phyloP scores from a whole-genome alignment of 2,888 invertebrate genomes.

The Cacoxenus indagator region DNA sequence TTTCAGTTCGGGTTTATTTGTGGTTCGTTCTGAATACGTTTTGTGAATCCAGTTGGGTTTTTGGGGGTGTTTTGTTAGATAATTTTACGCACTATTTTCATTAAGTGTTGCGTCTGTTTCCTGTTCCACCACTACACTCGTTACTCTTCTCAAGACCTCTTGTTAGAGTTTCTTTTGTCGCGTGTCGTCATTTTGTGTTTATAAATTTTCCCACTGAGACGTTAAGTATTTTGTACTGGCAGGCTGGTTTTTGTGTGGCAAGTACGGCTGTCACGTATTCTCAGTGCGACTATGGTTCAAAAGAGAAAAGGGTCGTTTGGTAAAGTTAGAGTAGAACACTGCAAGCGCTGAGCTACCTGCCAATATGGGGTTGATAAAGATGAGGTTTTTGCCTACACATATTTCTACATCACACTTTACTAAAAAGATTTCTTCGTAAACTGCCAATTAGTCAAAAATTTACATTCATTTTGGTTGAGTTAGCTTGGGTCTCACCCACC shows the following conservation, averaged over 20 bases:
- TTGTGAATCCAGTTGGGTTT: neutral
- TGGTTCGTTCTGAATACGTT: neutral
- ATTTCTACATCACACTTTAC: neutral
- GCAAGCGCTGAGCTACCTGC: neutral
- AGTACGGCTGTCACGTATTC: no score
- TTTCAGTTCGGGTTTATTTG: no score
- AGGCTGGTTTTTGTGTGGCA: neutral
- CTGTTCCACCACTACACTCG: neutral
- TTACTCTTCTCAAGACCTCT: no score
- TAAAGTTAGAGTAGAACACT: neutral
- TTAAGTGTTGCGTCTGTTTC: slow-evolving; percentile 8
- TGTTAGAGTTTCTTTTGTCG: slow-evolving; percentile 3
- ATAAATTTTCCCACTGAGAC: slow-evolving; percentile 14
- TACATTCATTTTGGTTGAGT: neutral
- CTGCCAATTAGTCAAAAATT: neutral
- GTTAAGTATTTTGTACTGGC: neutral
- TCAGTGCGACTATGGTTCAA: neutral
- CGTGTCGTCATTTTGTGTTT: slow-evolving; percentile 11
- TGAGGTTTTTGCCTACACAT: neutral
- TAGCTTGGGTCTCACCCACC: neutral
- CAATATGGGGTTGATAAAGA: neutral
- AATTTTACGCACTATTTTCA: slow-evolving; percentile 18
- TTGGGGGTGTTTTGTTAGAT: slow-evolving; percentile 11
- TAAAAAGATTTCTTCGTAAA: neutral
- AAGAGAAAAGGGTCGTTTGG: neutral